Percentiles rank a stretch among this genome's conserved stretches.
These are phyloP conservation scores for Buphagus erythrorhynchus DNA, from an alignment of 2,797 vertebrate genomes.

Conservation along the genomic window DNA sequence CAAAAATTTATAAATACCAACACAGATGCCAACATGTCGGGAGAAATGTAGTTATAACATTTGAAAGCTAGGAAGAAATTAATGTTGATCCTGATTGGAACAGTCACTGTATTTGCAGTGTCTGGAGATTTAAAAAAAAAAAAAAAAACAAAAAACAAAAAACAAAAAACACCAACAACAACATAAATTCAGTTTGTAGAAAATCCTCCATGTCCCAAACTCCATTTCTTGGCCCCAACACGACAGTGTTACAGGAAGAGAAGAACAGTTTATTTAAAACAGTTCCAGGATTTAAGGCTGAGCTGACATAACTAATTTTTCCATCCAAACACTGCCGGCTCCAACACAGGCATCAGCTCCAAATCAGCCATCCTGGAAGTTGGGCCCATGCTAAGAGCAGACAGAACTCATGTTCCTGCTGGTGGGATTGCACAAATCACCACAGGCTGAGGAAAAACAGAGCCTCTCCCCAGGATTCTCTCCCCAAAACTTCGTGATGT, in stretches of 20 bases:
- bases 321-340: neutral
- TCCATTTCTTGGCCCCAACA: neutral
- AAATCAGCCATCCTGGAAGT: neutral
- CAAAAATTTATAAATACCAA: slow-evolving; percentile 60
- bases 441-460: neutral
- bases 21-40: slow-evolving; percentile 56
- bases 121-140: neutral
- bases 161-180: neutral
- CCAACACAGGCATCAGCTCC: neutral
- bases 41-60: slow-evolving; percentile 37
- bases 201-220: neutral
- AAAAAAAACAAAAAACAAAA: neutral
- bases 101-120: slow-evolving; percentile 12
- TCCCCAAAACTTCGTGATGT: neutral
- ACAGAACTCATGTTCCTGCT: neutral
- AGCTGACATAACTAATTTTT: slow-evolving; percentile 33
- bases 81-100: slow-evolving; percentile 57
- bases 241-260: slow-evolving; percentile 28
- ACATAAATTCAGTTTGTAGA: neutral
- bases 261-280: neutral
- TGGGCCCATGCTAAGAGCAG: neutral
- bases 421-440: neutral
- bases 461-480: neutral
- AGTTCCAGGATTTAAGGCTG: slow-evolving; percentile 36
- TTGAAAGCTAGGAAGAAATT: slow-evolving; percentile 50